phyloP scores from a whole-genome alignment of 2,888 invertebrate genomes.

The Athripsodes cinereus region DNA sequence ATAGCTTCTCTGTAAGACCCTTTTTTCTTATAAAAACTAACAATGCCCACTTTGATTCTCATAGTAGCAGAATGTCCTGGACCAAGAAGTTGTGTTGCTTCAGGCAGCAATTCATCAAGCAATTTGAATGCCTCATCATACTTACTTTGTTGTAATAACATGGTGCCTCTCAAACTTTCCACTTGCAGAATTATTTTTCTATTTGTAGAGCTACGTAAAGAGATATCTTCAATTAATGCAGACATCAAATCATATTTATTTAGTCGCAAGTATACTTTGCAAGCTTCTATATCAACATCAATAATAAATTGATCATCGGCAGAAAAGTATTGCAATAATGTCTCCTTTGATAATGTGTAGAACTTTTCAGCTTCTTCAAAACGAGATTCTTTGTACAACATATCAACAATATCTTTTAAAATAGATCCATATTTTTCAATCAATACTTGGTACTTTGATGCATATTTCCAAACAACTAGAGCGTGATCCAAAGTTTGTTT shows the following conservation, averaged over 20 bases:
- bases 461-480: background rate
- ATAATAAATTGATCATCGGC: background rate
- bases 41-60: background rate
- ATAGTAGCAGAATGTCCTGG: background rate
- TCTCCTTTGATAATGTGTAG: background rate
- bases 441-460: background rate
- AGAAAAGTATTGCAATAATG: background rate
- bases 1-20: background rate
- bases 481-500: background rate
- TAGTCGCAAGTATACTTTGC: background rate
- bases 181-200: background rate
- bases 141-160: background rate
- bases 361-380: background rate
- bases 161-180: background rate
- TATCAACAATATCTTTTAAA: background rate
- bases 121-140: background rate
- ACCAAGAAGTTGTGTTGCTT: background rate
- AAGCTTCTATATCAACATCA: background rate
- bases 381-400: background rate
- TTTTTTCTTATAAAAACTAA: background rate
- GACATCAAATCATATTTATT: background rate
- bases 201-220: background rate
- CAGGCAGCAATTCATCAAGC: background rate
- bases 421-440: background rate
- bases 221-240: background rate